Base-by-base conservation (phyloP, 2,113 vertebrate genomes). In the Trematocara macrostoma region DNA sequence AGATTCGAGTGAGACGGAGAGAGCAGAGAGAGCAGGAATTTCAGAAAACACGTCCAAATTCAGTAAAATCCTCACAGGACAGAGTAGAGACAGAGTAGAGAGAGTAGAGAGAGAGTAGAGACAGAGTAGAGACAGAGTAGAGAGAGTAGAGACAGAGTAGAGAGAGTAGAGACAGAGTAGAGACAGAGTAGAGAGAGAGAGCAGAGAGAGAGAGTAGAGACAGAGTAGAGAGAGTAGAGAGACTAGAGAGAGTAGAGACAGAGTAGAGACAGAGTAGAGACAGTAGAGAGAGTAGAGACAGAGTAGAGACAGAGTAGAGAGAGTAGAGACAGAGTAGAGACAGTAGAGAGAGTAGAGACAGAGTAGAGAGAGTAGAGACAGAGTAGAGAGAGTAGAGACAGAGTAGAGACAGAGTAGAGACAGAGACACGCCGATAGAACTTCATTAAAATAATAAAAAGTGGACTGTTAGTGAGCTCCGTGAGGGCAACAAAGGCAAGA, bases 391-490 rank as follows among this genome's bases (percentile, higher is more conserved):
- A 29, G 29, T 29, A 29, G 29, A 29, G 1, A 29, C 0, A 71
- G 67, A 11, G 42, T 11, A 29, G 29, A 29, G 1, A 29, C 0
- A 71, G 67, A 11, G 42, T 11, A 47, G 42, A 49, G 23, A 29
- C 59, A 0, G 0, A 29, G 9, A 26, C 52, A 53, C n/a, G 4
- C 52, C 4, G 3, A 71, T 71, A 26, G 67, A 26, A 6, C 20
- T 16, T 10, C 12, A 45, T 6, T 71, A 16, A 10, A 69, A 23
- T 20, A 5, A 67, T 8, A 67, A 12, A 64, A 38, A 61, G 4
- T 0, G 0, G 55, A 59, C 16, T 1, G 18, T 59, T 1, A 61
- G 9, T n/a, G 59, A 64, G 34, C 6, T 7, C 2, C 2, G 5
- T 12, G 11, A 42, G 11, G 5, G 14, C 6, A 3, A 55, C 3